phyloP scores from a whole-genome alignment of 2,888 invertebrate species.

The Mythimna albipuncta region DNA sequence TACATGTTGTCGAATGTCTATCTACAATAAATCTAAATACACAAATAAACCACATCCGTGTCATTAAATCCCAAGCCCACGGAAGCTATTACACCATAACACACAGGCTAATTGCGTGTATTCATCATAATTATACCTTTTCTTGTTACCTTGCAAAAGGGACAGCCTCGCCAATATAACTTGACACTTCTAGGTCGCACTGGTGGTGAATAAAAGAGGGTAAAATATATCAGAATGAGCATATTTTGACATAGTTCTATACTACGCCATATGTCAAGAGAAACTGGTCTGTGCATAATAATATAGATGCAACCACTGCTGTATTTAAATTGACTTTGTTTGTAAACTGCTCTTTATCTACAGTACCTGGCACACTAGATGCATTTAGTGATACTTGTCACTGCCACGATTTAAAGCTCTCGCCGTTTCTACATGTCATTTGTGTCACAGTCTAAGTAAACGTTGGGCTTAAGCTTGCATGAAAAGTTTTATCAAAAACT shows the following conservation, averaged over 20 bases:
- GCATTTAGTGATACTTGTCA: no score
- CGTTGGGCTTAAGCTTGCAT: no score
- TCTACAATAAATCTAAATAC: no score
- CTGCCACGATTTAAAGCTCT: no score
- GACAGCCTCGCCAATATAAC: neutral
- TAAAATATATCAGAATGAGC: neutral
- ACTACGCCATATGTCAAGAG: neutral
- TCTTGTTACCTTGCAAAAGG: neutral
- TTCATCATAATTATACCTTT: conserved; percentile 22
- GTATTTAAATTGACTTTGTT: no score
- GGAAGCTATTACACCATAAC: conserved; percentile 4
- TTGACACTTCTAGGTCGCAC: neutral
- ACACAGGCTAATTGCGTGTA: conserved; percentile 9
- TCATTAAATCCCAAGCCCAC: neutral
- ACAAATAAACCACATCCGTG: neutral
- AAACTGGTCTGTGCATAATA: neutral
- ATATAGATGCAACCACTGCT: no score
- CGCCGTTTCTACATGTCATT: no score
- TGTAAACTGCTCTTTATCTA: no score
- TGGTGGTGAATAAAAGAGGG: neutral
- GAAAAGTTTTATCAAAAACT: no score
- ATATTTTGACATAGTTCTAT: neutral
- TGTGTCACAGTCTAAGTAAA: no score
- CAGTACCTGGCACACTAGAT: no score
- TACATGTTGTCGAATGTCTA: no score